Evolutionary conservation across 2,113 vertebrate genomes (phyloP), one percentile per base, ranked within the genome.

Genomic region (Cyprinodon brontotheroides): DNA sequence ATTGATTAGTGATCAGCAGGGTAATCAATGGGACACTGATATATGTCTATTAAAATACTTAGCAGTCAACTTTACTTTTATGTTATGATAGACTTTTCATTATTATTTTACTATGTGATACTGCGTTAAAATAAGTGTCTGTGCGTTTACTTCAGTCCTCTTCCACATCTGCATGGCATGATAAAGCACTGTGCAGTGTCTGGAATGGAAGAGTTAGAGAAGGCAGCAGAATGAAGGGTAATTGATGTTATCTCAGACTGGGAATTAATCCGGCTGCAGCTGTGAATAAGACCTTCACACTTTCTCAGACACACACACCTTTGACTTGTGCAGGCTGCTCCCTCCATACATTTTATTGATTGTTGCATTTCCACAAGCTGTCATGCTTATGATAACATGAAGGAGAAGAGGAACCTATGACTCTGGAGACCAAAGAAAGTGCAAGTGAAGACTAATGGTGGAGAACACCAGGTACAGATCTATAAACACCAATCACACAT

Each of bases 121-220:
- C 69, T 41, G 65, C 81, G 72, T 85, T 71, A 57, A n/a, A 75
- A 77, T 29, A 0, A 68, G 74, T 77, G 66, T 61, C 47, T 41
- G 43, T 22, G n/a, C 11, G 29, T 76, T 77, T 82, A 20, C 53
- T 62, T 59, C 40, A 45, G 73, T 11, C n/a, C 22, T 63, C 62
- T 39, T 48, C 68, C 66, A 77, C 60, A 36, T 77, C 70, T 74
- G 78, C 59, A 40, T 7, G 20, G 47, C 60, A 53, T 76, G 70
- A 62, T 14, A n/a, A 68, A 43, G 57, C 17, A 7, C 15, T 63
- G n/a, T 3, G 66, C 40, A 47, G 14, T 59, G 71, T 89, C 79
- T 76, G 87, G 50, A 39, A 66, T 39, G 77, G n/a, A 71, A 85
- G 77, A 85, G 82, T 88, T 62, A 67, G 74, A 84, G 68, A 45